Conservation (phyloP, 2,797 vertebrate species). For the Rhabdomys pumilio region DNA sequence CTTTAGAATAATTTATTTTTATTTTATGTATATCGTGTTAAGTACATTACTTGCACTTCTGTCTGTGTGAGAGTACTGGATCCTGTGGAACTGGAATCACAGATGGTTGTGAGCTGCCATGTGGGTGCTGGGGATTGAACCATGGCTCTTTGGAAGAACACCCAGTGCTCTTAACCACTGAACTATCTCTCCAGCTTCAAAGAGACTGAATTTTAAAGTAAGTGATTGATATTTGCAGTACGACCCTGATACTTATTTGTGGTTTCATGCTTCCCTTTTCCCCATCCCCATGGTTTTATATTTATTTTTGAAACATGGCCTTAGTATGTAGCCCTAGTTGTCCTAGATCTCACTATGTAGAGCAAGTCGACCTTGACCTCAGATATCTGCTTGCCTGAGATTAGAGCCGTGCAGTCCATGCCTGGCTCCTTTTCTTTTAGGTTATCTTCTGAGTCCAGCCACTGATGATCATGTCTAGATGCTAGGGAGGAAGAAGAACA, state of each 20-base stretch:
- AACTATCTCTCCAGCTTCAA: neutral
- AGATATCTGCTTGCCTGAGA: neutral
- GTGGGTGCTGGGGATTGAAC: neutral
- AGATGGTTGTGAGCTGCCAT: neutral
- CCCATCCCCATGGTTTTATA: neutral
- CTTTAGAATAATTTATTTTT: neutral
- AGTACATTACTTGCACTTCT: neutral
- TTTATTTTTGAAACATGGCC: neutral
- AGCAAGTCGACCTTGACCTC: neutral
- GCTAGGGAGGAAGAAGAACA: conserved; percentile 6
- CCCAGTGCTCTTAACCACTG: neutral
- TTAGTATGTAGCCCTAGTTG: neutral
- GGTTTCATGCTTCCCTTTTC: neutral
- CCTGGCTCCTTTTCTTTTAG: conserved; percentile 21
- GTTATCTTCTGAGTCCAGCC: neutral
- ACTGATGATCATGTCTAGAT: neutral
- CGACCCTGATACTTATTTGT: neutral
- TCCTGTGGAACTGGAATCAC: neutral
- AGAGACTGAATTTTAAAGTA: conserved; percentile 22
- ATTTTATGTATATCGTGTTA: neutral
- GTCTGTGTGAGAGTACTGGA: neutral
- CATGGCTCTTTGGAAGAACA: neutral
- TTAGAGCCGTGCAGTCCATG: neutral
- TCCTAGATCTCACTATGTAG: neutral
- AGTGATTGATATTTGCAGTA: neutral